A percentile compares a stretch with the other conserved stretches of the same genome.
Evolutionary conservation across 2,888 invertebrate species (phyloP).

Genomic region (Smittia aterrima): DNA sequence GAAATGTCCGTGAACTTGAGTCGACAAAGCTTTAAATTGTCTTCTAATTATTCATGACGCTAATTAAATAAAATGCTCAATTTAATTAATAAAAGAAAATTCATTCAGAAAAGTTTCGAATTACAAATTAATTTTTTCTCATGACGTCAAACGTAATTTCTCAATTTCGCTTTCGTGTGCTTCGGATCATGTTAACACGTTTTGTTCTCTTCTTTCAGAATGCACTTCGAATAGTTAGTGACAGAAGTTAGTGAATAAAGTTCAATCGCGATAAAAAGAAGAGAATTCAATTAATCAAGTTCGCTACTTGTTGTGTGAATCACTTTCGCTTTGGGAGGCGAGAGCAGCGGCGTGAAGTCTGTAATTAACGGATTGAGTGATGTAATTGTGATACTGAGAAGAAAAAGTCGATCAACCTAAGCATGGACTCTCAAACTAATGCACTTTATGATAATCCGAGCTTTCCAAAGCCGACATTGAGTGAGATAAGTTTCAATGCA

Average conservation of each 20-base stretch:
- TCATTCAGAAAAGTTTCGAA: no score
- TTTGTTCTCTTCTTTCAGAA: no score
- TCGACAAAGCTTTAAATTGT: no score
- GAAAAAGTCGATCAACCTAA: not conserved
- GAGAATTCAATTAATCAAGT: not conserved
- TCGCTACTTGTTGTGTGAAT: not conserved
- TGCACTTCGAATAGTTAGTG: no score
- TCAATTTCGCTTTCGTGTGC: no score
- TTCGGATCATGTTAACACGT: no score
- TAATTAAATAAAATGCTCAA: no score
- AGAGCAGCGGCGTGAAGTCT: not conserved
- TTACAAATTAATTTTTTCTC: no score
- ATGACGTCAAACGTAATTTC: no score
- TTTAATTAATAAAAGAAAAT: no score
- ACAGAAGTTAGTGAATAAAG: not conserved
- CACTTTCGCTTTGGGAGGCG: conserved; percentile 28
- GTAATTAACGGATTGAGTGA: conserved; percentile 8
- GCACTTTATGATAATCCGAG: conserved; percentile 21
- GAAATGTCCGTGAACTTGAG: no score
- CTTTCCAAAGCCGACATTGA: conserved; percentile 6
- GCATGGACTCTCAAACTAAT: conserved; percentile 27
- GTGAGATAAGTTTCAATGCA: conserved; percentile 16
- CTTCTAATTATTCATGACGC: no score
- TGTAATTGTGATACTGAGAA: not conserved
- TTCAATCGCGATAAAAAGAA: not conserved